Evolutionary conservation across 2,888 invertebrate species (phyloP).

Genomic region (Plutella xylostella): DNA sequence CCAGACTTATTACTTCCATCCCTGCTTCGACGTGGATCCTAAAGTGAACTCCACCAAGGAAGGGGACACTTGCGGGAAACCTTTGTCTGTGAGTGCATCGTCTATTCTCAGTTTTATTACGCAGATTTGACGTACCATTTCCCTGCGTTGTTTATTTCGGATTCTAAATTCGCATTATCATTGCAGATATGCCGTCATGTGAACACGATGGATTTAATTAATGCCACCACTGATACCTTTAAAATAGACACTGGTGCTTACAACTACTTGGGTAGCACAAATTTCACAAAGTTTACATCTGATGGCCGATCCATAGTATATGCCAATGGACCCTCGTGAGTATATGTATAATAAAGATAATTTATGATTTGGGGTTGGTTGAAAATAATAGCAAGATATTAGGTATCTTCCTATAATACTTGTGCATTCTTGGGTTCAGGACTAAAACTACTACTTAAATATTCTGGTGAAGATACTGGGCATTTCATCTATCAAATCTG

Average conservation of each 20-base stretch:
- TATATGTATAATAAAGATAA: no score
- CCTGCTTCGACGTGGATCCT: slow-evolving; percentile 41
- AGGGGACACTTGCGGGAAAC: slow-evolving; percentile 28
- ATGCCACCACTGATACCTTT: slow-evolving; percentile 17
- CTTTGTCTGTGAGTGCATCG: slow-evolving; percentile 38
- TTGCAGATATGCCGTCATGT: slow-evolving; percentile 45
- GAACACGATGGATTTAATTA: slow-evolving; percentile 22
- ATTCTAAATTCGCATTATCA: not conserved
- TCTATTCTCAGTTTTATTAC: slow-evolving; percentile 15
- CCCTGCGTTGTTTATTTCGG: not conserved
- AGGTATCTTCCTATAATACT: no score
- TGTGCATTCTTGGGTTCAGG: no score
- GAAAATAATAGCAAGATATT: no score
- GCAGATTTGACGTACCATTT: not conserved
- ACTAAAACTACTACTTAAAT: no score
- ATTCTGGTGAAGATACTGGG: no score
- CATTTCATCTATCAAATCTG: no score
- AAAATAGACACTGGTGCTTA: slow-evolving; percentile 26
- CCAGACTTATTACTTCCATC: slow-evolving; percentile 49
- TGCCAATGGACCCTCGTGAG: slow-evolving; percentile 48
- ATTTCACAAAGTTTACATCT: slow-evolving; percentile 29
- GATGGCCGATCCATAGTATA: slow-evolving; percentile 42
- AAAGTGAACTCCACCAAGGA: slow-evolving; percentile 22
- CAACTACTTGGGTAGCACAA: slow-evolving; percentile 36
- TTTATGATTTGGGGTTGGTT: no score